Percentiles rank a stretch among this genome's conserved stretches.
phyloP scores from a whole-genome alignment of 2,113 vertebrate genomes.

The Hippocampus guttulatus region DNA sequence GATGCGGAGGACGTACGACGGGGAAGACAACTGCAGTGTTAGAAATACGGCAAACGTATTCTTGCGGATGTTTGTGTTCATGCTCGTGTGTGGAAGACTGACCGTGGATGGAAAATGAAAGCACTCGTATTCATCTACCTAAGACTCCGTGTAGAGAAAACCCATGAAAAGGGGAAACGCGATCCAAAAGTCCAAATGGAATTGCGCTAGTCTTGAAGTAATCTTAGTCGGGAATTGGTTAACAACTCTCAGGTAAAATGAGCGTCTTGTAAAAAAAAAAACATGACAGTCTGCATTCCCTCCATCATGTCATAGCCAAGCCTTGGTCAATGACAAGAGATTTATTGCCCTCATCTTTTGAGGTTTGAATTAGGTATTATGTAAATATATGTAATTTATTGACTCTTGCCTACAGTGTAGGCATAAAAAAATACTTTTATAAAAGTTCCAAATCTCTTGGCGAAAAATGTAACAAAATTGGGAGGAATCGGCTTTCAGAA shows the following conservation, averaged over 20 bases:
- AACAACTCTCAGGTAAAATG: conserved; percentile 61
- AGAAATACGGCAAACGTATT: conserved; percentile 61
- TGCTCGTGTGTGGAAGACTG: conserved; percentile 50
- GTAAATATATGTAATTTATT: conserved; percentile 69
- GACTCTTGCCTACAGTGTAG: conserved; percentile 69
- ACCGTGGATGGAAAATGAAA: conserved; percentile 30
- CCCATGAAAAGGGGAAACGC: conserved; percentile 12
- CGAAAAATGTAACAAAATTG: conserved; percentile 26
- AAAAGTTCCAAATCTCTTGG: conserved; percentile 30
- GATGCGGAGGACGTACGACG: conserved; percentile 26
- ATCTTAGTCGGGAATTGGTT: conserved; percentile 40
- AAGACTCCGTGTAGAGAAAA: conserved; percentile 28
- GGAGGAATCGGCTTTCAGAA: conserved; percentile 18
- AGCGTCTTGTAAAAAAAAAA: not conserved
- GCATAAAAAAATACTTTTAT: conserved; percentile 52
- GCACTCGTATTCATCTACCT: conserved; percentile 22
- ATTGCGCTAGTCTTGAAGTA: conserved; percentile 25
- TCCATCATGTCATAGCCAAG: conserved; percentile 15
- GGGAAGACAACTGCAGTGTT: conserved; percentile 27
- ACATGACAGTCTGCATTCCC: not conserved
- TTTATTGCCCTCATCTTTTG: conserved; percentile 33
- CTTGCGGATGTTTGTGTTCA: conserved; percentile 32
- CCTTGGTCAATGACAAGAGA: conserved; percentile 31
- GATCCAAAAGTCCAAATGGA: conserved; percentile 20
- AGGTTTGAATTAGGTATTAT: conserved; percentile 53